A percentile compares a stretch with the other conserved stretches of the same genome.
phyloP scores from a whole-genome alignment of 2,797 vertebrate genomes.

The Cirrhinus mrigala region DNA sequence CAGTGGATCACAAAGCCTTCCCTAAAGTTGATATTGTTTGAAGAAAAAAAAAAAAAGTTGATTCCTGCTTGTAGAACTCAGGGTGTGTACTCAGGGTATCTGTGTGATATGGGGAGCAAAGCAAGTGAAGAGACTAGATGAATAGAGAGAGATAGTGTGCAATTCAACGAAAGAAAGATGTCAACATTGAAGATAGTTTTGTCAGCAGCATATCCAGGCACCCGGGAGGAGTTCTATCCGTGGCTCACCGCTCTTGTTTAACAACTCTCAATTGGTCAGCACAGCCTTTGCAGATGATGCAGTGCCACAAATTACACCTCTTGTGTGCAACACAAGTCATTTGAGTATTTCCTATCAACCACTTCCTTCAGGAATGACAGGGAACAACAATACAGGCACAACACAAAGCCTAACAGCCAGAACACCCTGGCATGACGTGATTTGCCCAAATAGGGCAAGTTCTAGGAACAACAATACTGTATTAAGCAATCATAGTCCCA shows the following conservation, averaged over 20 bases:
- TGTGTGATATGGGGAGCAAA: background rate
- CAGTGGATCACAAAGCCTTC: background rate
- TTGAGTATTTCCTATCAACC: slow-evolving; percentile 4
- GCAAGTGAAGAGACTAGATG: background rate
- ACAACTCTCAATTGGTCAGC: slow-evolving; percentile 33
- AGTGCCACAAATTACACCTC: slow-evolving; percentile 35
- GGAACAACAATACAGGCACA: background rate
- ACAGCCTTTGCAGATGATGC: slow-evolving; percentile 10
- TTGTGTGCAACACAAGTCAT: background rate
- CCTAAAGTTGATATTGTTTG: background rate
- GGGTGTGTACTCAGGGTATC: background rate
- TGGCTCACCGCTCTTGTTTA: slow-evolving; percentile 17
- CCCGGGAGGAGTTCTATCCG: background rate
- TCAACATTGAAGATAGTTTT: background rate
- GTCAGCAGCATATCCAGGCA: slow-evolving; percentile 1
- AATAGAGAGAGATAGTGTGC: background rate
- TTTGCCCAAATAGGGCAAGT: background rate
- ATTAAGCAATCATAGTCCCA: background rate
- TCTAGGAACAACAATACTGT: background rate
- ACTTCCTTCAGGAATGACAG: slow-evolving; percentile 1
- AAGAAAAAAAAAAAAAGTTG: too few relatives aligned
- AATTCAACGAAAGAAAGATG: background rate
- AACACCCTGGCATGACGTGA: background rate
- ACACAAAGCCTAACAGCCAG: background rate
- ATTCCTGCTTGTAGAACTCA: background rate